Conservation (phyloP, 2,888 invertebrate species). For the Fragum whitleyi region DNA sequence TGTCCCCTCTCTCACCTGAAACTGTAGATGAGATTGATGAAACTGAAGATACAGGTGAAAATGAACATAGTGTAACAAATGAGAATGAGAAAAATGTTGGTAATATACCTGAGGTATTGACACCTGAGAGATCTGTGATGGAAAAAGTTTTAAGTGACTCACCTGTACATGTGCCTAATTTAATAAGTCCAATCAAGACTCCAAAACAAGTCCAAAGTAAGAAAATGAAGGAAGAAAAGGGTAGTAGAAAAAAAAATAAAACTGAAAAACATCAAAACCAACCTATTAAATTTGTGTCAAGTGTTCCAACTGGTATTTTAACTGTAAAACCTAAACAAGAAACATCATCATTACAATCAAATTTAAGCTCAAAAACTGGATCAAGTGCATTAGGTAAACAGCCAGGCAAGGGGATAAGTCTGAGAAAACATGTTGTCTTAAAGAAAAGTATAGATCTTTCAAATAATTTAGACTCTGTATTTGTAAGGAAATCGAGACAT, state of each 20-base stretch:
- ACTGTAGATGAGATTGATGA: conserved; percentile 30
- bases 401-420: background rate
- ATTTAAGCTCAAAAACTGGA: background rate
- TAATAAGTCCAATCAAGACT: conserved; percentile 58
- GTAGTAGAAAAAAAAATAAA: background rate
- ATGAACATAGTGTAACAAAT: conserved; percentile 23
- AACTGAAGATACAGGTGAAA: conserved; percentile 21
- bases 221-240: background rate
- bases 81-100: conserved; percentile 15
- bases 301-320: conserved; percentile 49
- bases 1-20: conserved; percentile 63
- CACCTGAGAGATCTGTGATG: background rate
- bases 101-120: conserved; percentile 14
- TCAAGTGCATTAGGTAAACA: background rate
- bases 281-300: conserved; percentile 45
- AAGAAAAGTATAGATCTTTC: conserved; percentile 7
- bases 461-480: conserved; percentile 9
- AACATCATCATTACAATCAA: background rate
- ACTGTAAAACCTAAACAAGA: conserved; percentile 51
- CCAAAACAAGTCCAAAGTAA: conserved; percentile 24
- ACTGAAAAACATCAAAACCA: background rate
- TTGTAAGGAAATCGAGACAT: background rate
- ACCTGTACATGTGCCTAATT: conserved; percentile 46
- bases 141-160: background rate
- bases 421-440: conserved; percentile 9